Base-by-base conservation (phyloP, 2,113 vertebrate genomes). In the Sprattus sprattus region DNA sequence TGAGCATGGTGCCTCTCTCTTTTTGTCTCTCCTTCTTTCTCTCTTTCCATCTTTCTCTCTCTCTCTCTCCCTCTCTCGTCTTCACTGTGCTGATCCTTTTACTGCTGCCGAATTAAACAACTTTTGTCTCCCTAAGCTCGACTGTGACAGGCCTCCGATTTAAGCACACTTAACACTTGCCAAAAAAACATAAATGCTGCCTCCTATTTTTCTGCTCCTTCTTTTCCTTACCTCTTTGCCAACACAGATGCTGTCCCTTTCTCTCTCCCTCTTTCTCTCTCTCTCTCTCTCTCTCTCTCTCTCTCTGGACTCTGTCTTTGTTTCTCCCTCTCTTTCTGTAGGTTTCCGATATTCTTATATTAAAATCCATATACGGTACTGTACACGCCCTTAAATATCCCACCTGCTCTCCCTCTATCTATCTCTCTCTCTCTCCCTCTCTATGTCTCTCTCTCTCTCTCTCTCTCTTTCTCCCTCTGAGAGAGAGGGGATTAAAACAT, bases 81-180 rank as follows among this genome's bases (percentile, higher is more conserved):
- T 88, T 81, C 81, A 83, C 87, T 71, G 87, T 88, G 81, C 92
- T 95, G 92, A 94, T 94, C 94, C 94, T 90, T 93, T 94, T 93
- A 95, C 89, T 92, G 93, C 93, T 93, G 93, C 94, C 89, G 92
- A 95, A 96, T 95, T 95, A 95, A 94, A 94, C 95, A 95, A 95
- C 94, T 95, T 95, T 95, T 96, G 95, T 96, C 93, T 94, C 94
- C 93, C 93, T 94, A 94, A 95, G 93, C 94, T 94, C 93, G 93
- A 95, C 93, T 94, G 93, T 94, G 94, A 94, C 92, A 92, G 92
- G 91, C 92, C 93, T 71, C 92, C 93, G 94, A 92, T 95, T 94
- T 93, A 93, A 95, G 95, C 94, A 94, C 93, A 95, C 93, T 92
- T 91, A 93, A 93, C 89, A 94, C 92, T 85, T 95, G 95, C 94